Evolutionary conservation across 1,140 invertebrate species (phyloP), one percentile per base, ranked within the genome.

Genomic region (Chymomyza costata): DNA sequence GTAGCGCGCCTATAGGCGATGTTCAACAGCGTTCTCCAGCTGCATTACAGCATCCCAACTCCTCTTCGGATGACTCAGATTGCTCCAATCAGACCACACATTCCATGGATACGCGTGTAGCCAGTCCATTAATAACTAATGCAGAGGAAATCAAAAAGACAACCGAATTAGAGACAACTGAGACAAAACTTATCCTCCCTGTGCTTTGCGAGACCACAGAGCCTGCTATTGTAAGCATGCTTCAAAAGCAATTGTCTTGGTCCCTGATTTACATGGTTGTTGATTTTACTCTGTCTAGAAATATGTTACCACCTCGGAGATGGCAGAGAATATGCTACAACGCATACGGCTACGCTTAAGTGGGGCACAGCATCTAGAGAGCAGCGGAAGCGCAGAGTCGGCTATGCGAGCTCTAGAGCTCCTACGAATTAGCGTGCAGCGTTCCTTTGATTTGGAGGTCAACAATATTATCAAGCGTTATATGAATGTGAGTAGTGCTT

Each of bases 401-500:
- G 86, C 88, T 10, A 90, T 85, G 73, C 62, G 90, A 61, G 90
- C 90, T 1, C 64, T 92, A 28, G 90, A 92, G 65, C 62, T 91
- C 5, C 69, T 92, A 7, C 78, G 91, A 31, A 89, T 90, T 60
- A 90, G 88, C 68, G 76, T 92, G 30, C 91, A 92, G 69, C 84
- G 86, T 41, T 84, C 84, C 10, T 89, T 92, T 21, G 91, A 92
- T 80, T 87, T 89, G 61, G 91, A 92, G 63, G 88, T 92, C 31
- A 87, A 91, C 70, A 82, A 83, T 10, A 86, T 91, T 7, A 87
- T 91, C 31, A 87, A 89, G 47, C 88, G 87, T 49, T 91, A 90
- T 60, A 83, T 90, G 43, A 88, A 90, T 47, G 90, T 90, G 53
- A 16, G 54, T 45, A 28, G n/a, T n/a, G n/a, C n/a, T n/a, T n/a